phyloP scores from a whole-genome alignment of 2,797 vertebrate genomes.

The Sarcoramphus papa region DNA sequence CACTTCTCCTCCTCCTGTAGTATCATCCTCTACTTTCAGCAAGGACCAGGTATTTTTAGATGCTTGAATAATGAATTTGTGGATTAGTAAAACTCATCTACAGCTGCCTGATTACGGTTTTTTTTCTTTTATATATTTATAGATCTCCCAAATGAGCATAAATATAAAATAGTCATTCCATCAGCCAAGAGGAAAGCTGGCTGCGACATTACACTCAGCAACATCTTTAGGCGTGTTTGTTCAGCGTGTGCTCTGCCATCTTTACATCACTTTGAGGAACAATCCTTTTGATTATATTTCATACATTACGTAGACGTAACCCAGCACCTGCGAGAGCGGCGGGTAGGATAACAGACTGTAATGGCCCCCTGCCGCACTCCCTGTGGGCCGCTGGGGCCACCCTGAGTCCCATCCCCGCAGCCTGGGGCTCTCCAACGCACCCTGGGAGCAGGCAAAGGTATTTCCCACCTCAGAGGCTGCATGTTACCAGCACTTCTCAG shows the following conservation, averaged over 20 bases:
- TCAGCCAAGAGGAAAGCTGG: not conserved
- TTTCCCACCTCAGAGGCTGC: not conserved
- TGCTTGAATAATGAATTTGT: constrained; percentile 40
- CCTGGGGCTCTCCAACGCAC: not conserved
- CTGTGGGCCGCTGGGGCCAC: not conserved
- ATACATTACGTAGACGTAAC: not conserved
- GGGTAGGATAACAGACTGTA: not conserved
- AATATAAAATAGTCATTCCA: constrained; percentile 36
- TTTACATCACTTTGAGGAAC: not conserved
- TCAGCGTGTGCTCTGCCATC: not conserved
- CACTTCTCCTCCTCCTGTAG: not conserved
- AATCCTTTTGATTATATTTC: not conserved
- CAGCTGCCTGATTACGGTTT: not conserved
- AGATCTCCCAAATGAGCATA: constrained; percentile 22
- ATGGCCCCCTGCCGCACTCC: rapidly evolving
- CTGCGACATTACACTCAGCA: rapidly evolving
- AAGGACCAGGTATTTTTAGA: constrained; percentile 51
- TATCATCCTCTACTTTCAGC: not conserved
- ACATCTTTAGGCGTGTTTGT: not conserved
- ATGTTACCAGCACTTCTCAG: not conserved
- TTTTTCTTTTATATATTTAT: constrained; percentile 18
- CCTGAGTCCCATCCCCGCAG: not conserved
- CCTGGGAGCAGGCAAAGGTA: not conserved
- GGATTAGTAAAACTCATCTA: constrained; percentile 38
- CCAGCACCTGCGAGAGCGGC: not conserved